These are phyloP conservation scores for Diplogasteroides magnus DNA, from an alignment of 1,140 invertebrate species.

Conservation along the genomic window DNA sequence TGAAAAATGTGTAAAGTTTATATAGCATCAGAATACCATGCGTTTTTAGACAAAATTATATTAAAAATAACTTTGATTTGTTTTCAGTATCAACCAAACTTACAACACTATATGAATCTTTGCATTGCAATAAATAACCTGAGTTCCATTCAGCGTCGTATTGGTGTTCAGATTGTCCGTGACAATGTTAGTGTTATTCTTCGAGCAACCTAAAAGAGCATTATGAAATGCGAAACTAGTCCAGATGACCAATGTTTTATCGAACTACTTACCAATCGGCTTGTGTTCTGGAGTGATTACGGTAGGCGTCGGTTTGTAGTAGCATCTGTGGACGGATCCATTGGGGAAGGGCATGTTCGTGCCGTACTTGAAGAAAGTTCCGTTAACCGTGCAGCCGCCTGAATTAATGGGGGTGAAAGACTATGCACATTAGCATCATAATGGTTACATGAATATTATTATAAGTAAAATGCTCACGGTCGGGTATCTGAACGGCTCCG, in stretches of 20 bases:
- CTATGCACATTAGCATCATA: too few relatives aligned
- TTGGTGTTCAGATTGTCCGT: not conserved
- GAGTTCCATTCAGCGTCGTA: not conserved
- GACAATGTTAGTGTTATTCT: not conserved
- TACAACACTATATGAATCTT: not conserved
- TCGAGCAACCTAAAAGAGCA: not conserved
- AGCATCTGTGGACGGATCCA: not conserved
- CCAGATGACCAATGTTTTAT: not conserved
- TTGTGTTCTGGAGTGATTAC: too few relatives aligned
- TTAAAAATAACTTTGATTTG: not conserved
- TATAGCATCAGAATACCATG: not conserved
- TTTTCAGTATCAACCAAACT: not conserved
- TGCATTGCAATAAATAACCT: not conserved
- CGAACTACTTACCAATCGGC: not conserved
- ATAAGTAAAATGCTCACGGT: not conserved
- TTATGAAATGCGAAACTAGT: not conserved
- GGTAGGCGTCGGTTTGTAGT: not conserved
- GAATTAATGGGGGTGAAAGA: too few relatives aligned
- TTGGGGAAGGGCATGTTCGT: not conserved
- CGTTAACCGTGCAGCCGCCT: not conserved
- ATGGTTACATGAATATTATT: not conserved
- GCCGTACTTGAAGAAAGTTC: not conserved
- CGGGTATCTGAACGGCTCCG: not conserved
- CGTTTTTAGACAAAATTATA: not conserved
- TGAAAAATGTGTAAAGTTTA: not conserved